Conservation (phyloP, 2,113 vertebrate genomes). For the Apodemus sylvaticus region DNA sequence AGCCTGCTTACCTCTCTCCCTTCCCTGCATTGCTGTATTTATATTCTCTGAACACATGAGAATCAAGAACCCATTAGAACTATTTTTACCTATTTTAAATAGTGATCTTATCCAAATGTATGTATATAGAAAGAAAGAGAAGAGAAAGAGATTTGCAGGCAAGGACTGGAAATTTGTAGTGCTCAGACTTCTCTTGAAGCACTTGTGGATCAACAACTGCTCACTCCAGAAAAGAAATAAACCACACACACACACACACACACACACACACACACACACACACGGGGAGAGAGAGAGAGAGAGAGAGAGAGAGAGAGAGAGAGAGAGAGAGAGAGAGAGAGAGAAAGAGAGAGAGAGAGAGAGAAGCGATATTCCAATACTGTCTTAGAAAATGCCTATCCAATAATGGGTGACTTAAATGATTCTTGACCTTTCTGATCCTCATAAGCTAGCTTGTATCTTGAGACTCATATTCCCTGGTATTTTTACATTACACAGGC, state of each 20-base stretch:
- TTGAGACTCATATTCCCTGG: neutral
- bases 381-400: neutral
- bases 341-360: too few species aligned
- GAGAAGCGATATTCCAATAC: too few species aligned
- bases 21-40: neutral
- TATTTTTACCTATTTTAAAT: neutral
- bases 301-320: too few species aligned
- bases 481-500: neutral
- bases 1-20: fast-evolving
- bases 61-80: neutral
- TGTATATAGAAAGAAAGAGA: neutral
- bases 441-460: neutral
- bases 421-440: neutral
- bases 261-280: too few species aligned
- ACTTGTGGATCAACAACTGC: neutral
- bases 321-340: too few species aligned
- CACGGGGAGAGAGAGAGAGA: too few species aligned
- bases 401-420: neutral
- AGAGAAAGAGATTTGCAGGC: neutral
- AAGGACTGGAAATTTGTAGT: neutral
- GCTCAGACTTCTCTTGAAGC: neutral
- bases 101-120: neutral
- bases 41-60: neutral
- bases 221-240: too few species aligned
- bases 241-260: too few species aligned